These are phyloP conservation scores for Ceuthmochares aereus DNA, from an alignment of 2,113 vertebrate species.

Conservation along the genomic window DNA sequence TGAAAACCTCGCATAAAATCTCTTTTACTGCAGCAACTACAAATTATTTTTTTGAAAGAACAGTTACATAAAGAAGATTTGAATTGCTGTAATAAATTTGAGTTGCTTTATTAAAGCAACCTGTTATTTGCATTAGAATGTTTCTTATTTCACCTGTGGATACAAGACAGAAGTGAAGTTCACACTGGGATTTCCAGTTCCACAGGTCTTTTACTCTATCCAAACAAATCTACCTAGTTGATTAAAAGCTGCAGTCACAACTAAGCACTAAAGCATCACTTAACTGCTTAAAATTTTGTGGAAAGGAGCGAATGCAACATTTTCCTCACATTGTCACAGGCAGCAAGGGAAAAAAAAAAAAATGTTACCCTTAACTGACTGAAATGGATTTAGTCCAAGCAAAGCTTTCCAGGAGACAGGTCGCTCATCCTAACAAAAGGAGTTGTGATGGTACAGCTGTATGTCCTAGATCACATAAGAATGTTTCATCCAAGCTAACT, in stretches of 20 bases:
- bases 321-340: not conserved
- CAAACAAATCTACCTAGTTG: not conserved
- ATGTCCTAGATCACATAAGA: not conserved
- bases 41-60: constrained; percentile 25
- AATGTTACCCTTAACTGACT: not conserved
- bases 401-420: not conserved
- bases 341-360: not conserved
- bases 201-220: not conserved
- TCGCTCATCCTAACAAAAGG: not conserved
- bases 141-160: not conserved
- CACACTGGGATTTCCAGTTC: not conserved
- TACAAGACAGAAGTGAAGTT: not conserved
- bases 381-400: not conserved
- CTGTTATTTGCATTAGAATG: not conserved
- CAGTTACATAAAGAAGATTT: not conserved
- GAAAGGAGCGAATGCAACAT: not conserved
- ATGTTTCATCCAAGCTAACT: constrained; percentile 47
- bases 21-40: constrained; percentile 6
- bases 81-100: not conserved
- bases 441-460: not conserved
- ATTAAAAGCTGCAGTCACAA: not conserved
- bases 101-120: not conserved
- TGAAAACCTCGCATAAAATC: constrained; percentile 4
- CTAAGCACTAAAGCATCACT: not conserved
- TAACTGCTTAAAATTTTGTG: not conserved